Conservation (phyloP, 2,888 invertebrate genomes). For the Habrosyne pyritoides region DNA sequence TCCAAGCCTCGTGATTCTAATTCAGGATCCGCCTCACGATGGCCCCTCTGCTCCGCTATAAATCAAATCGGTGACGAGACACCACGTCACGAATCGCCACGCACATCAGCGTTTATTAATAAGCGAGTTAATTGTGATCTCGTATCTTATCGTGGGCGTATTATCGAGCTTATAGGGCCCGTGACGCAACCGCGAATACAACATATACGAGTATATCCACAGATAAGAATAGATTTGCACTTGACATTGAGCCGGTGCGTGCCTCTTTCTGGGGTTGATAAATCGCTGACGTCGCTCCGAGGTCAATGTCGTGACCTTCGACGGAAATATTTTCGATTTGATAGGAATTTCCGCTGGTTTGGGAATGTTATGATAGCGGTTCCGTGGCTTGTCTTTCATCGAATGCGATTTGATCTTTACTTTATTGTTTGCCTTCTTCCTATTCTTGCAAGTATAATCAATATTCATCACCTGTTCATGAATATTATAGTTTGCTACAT, state of each 20-base stretch:
- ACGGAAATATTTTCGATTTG: slow-evolving; percentile 30
- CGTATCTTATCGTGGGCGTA: slow-evolving; percentile 11
- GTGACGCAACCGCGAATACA: slow-evolving; percentile 35
- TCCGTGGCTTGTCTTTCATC: not conserved
- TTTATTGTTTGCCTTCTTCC: not conserved
- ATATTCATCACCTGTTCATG: not conserved
- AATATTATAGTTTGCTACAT: not conserved
- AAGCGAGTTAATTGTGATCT: slow-evolving; percentile 27
- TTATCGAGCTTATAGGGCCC: slow-evolving; percentile 29
- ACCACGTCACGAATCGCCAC: slow-evolving; percentile 21
- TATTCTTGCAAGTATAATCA: not conserved
- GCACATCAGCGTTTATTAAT: slow-evolving; percentile 25
- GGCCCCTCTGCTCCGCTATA: slow-evolving; percentile 29
- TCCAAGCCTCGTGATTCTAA: slow-evolving; percentile 39
- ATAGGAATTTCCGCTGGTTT: slow-evolving; percentile 25
- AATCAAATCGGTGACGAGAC: slow-evolving; percentile 36
- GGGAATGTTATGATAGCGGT: not conserved
- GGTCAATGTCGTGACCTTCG: slow-evolving; percentile 56
- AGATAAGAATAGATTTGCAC: slow-evolving; percentile 52
- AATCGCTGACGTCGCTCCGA: slow-evolving; percentile 37
- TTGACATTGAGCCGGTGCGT: slow-evolving; percentile 55
- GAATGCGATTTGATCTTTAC: not conserved
- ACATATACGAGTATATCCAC: slow-evolving; percentile 23
- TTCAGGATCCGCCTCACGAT: slow-evolving; percentile 31
- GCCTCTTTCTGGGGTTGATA: slow-evolving; percentile 49